Conservation (phyloP, 2,888 invertebrate species). For the Malthinus flaveolus region DNA sequence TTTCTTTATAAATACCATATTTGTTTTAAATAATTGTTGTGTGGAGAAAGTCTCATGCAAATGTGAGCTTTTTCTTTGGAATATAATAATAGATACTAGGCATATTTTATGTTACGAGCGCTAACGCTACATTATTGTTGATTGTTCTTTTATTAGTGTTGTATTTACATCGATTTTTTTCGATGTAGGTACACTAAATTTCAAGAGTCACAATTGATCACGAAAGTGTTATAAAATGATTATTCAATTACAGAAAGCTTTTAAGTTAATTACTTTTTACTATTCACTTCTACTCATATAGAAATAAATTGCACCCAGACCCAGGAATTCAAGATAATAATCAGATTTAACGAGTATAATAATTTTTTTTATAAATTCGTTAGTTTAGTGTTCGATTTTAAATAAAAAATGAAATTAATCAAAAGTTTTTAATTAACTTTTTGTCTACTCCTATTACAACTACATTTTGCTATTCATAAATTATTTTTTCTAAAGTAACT, state of each 20-base stretch:
- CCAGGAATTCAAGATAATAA: no score
- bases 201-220: no score
- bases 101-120: neutral
- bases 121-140: neutral
- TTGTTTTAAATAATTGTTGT: neutral
- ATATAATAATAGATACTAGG: neutral
- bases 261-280: no score
- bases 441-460: neutral
- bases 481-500: neutral
- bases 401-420: neutral
- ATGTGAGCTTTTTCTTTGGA: conserved; percentile 1
- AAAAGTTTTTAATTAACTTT: neutral
- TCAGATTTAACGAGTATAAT: no score
- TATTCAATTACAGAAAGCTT: no score
- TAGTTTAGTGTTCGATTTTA: no score
- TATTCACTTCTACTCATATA: no score
- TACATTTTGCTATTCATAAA: neutral
- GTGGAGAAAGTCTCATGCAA: neutral
- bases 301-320: no score
- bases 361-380: no score
- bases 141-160: neutral
- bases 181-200: no score
- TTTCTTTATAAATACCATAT: neutral
- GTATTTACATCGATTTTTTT: no score
- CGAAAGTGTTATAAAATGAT: no score